Base-by-base conservation (phyloP, 2,113 vertebrate genomes). In the Dasyurus viverrinus region DNA sequence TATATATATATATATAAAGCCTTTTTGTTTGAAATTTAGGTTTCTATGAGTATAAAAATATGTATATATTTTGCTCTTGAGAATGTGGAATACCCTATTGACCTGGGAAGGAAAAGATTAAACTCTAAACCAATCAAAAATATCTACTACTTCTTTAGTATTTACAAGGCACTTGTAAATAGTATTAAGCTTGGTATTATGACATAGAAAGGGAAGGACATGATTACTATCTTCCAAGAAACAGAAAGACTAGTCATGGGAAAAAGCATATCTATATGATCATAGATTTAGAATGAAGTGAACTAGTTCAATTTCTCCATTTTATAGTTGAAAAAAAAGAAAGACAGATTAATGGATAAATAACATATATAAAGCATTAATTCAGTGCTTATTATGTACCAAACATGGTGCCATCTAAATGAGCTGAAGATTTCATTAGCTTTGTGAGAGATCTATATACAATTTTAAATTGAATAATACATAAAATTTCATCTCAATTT, bases 101-200 rank as follows among this genome's bases (percentile, higher is more conserved):
- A 84, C 2, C 36, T 84, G 89, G 48, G 36, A 36, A 24, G 94
- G 89, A 92, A 94, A 93, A 19, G 36, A 14, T 84, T 7, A 91
- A 95, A 92, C 47, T 60, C 55, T 95, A 89, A 95, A 95, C 89
- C 53, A 90, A 50, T 46, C 4, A 24, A 48, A 89, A 25, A 57
- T 8, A 94, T 36, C 7, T 27, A 53, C 24, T 76, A 26, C 2
- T 96, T 90, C 90, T 50, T 50, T 54, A 53, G 25, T 91, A 16
- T 92, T 24, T 89, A 1, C 27, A 57, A 0, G 47, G 5, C 50
- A 94, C 36, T 53, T 52, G 10, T 52, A 52, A 52, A 52, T 52
- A 42, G 5, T 46, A 94, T 27, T 53, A 0, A 27, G 47, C 92
- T 5, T 95, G 54, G 36, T 22, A 84, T 22, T 84, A n/a, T 42